Percentiles rank a stretch among this genome's conserved stretches.
phyloP scores from a whole-genome alignment of 2,888 invertebrate genomes.

The Calliscelio sp. region DNA sequence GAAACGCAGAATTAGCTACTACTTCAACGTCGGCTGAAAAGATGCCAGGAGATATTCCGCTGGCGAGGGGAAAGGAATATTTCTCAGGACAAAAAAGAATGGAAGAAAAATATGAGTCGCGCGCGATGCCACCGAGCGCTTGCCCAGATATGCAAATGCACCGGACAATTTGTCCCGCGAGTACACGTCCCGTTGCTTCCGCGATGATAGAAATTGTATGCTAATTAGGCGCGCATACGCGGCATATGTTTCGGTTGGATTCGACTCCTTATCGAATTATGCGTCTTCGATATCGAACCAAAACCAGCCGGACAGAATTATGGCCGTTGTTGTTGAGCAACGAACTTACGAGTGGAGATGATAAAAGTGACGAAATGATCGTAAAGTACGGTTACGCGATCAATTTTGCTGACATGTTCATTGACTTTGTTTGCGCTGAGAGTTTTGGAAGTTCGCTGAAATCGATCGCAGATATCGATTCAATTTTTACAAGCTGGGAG shows the following conservation, averaged over 20 bases:
- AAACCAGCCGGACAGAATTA: constrained; percentile 41
- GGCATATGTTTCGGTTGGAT: constrained; percentile 21
- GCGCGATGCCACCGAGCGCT: too few species aligned
- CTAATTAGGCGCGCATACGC: constrained; percentile 77
- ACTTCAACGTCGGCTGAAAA: constrained; percentile 37
- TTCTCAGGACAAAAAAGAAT: constrained; percentile 5
- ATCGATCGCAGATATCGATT: constrained; percentile 4
- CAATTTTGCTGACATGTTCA: neutral
- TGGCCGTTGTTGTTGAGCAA: constrained; percentile 24
- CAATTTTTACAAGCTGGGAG: neutral
- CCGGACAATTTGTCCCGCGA: constrained; percentile 80
- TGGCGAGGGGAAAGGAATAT: too few species aligned
- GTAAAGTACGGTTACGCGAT: constrained; percentile 36
- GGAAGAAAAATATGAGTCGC: constrained; percentile 15
- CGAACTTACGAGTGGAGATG: constrained; percentile 8
- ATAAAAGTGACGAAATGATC: constrained; percentile 36
- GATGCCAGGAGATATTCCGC: constrained; percentile 12
- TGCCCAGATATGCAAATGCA: constrained; percentile 81
- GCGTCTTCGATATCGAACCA: constrained; percentile 42
- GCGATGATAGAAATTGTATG: constrained; percentile 83
- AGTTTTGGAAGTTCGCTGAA: too few species aligned
- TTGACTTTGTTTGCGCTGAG: too few species aligned
- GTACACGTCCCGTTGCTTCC: constrained; percentile 64
- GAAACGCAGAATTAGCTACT: constrained; percentile 39
- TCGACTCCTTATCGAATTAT: constrained; percentile 59